phyloP scores from a whole-genome alignment of 2,113 vertebrate species.

The Salvelinus fontinalis region DNA sequence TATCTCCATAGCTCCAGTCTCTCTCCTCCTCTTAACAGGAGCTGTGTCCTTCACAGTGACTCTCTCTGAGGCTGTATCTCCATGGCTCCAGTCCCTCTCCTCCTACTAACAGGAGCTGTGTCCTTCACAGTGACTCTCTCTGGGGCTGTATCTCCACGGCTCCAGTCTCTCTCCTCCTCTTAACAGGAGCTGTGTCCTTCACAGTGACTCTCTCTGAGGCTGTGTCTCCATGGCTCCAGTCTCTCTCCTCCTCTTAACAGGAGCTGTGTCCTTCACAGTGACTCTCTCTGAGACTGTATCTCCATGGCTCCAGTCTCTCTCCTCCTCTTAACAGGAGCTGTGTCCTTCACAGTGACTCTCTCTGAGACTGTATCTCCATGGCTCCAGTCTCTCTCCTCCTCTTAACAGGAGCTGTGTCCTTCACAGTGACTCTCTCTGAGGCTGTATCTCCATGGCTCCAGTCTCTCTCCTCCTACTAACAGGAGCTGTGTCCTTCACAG shows the following conservation, averaged over 20 bases:
- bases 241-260: conserved; percentile 2
- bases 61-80: too few species aligned
- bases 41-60: too few species aligned
- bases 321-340: conserved; percentile 58
- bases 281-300: conserved; percentile 36
- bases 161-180: conserved; percentile 41
- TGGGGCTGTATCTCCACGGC: conserved; percentile 30
- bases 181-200: conserved; percentile 66
- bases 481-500: conserved; percentile 64
- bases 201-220: conserved; percentile 57
- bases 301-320: conserved; percentile 47
- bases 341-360: conserved; percentile 66
- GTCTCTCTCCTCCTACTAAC: conserved; percentile 53
- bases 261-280: conserved; percentile 67
- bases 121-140: conserved; percentile 65
- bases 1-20: too few species aligned
- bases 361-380: not conserved
- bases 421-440: conserved; percentile 61
- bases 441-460: conserved; percentile 37
- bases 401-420: conserved; percentile 68
- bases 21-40: too few species aligned
- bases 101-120: conserved; percentile 71
- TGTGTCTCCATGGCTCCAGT: conserved; percentile 28
- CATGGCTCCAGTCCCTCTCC: too few species aligned
- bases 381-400: conserved; percentile 22